Evolutionary conservation across 2,113 vertebrate genomes (phyloP).

Genomic region (Takifugu bimaculatus): DNA sequence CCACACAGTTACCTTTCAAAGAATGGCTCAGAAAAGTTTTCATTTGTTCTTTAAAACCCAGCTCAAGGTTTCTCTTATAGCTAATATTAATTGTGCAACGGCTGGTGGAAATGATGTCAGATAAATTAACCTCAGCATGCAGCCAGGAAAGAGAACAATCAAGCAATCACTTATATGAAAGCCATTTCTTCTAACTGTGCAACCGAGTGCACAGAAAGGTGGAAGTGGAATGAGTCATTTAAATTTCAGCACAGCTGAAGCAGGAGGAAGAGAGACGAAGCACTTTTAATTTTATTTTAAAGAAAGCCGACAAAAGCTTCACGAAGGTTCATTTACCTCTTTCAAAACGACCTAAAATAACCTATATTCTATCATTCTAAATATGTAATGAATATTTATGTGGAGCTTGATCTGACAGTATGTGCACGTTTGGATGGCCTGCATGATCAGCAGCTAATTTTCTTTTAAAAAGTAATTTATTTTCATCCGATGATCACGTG

Average conservation of each 20-base stretch:
- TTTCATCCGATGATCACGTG: not conserved
- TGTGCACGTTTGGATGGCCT: too few relatives aligned
- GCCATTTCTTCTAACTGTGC: conserved; percentile 3
- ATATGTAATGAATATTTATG: too few relatives aligned
- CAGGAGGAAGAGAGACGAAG: not conserved
- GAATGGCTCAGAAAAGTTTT: too few relatives aligned
- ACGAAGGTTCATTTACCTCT: too few relatives aligned
- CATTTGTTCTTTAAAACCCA: too few relatives aligned
- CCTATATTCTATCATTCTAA: too few relatives aligned
- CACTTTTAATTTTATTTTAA: not conserved
- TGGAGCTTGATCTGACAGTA: too few relatives aligned
- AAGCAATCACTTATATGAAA: conserved; percentile 5
- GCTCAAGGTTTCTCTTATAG: too few relatives aligned
- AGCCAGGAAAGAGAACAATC: conserved; percentile 1
- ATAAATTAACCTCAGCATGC: not conserved
- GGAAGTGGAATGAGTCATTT: conserved; percentile 26
- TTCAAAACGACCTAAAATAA: too few relatives aligned
- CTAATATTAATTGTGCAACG: not conserved
- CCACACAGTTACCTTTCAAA: too few relatives aligned
- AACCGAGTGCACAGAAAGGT: conserved; percentile 4
- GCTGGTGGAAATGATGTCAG: not conserved
- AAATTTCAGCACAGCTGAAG: not conserved
- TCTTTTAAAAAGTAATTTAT: not conserved
- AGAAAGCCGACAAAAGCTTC: too few relatives aligned
- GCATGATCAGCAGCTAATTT: too few relatives aligned